Base-by-base conservation (phyloP, 2,797 vertebrate species). In the Lerista edwardsae region DNA sequence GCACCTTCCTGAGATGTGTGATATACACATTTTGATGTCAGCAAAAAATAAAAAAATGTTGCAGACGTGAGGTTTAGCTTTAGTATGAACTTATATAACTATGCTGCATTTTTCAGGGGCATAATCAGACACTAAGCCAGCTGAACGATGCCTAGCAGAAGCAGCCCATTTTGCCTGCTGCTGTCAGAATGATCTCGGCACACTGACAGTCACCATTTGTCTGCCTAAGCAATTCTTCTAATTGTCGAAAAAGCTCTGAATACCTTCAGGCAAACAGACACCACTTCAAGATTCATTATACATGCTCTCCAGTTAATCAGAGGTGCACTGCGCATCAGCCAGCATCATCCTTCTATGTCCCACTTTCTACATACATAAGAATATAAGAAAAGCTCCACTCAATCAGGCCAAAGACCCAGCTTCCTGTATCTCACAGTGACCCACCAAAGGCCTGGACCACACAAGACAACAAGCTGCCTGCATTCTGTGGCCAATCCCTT, bases 41-140 rank as follows among this genome's bases (percentile, higher is more conserved):
- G 47, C 21, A 73, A 62, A 62, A 61, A 44, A 36, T 12, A 73
- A 62, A 62, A 61, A 44, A 36, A 55, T 65, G 61, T 36, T 51
- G 29, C 59, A 29, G 41, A 65, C 4, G 5, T 23, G 61, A 75
- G 14, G 21, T 36, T 15, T 36, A 17, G 61, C 4, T 59, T 51
- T 0, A 6, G 41, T 51, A 21, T 2, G 2, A 55, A 62, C 47
- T 39, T 85, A 73, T 6, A 27, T 64, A 80, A 10, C n/a, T 57
- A 71, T 27, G 47, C 36, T 25, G 25, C 19, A 6, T 12, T 57
- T 73, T 62, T 34, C 68, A 34, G 10, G 0, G 0, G 27, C 1
- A 0, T 0, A 0, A 68, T 68, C 57, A 1, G 0, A 79, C 0
- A 31, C 75, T 62, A 84, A 86, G 59, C 15, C 71, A 34, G 21